A percentile compares a stretch with the other conserved stretches of the same genome.
These are phyloP conservation scores for Vanessa atalanta DNA, from an alignment of 1,140 invertebrate genomes.

Conservation along the genomic window DNA sequence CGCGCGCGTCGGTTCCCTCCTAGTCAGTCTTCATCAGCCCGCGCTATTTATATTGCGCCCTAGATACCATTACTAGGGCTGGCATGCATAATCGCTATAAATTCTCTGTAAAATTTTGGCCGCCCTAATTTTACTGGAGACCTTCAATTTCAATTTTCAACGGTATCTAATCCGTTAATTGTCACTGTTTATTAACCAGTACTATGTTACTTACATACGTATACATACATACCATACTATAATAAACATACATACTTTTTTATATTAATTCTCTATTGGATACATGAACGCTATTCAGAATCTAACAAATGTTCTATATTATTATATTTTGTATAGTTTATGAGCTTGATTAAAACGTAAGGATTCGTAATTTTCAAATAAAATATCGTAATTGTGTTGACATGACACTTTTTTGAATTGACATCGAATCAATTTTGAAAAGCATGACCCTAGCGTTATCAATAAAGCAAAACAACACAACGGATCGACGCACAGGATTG, in stretches of 20 bases:
- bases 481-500: conserved; percentile 35
- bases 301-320: too few species aligned
- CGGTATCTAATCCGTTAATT: not conserved
- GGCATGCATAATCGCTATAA: conserved; percentile 22
- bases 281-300: too few species aligned
- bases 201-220: too few species aligned
- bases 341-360: too few species aligned
- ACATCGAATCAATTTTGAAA: not conserved
- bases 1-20: conserved; percentile 51
- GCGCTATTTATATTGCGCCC: conserved; percentile 63
- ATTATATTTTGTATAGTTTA: too few species aligned
- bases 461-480: conserved; percentile 52
- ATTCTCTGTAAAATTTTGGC: not conserved
- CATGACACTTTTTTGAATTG: not conserved
- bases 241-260: too few species aligned
- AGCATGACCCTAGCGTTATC: conserved; percentile 36
- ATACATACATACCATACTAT: too few species aligned
- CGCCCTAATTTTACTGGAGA: not conserved
- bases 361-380: too few species aligned
- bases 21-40: conserved; percentile 63
- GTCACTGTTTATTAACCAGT: too few species aligned
- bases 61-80: conserved; percentile 58
- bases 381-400: too few species aligned
- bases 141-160: conserved; percentile 2
- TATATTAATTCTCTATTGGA: too few species aligned